phyloP scores from a whole-genome alignment of 1,140 invertebrate genomes.

The silkworm (Bombyx mori) region ASM3026992v2 NC_085127.1:9644001-9644500 shows the following conservation, averaged over 20 bases:
- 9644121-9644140: conserved; percentile 31
- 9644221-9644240: conserved; percentile 93
- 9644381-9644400: no score
- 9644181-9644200: conserved; percentile 98
- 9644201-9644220: conserved; percentile 97
- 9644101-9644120: background rate
- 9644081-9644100: background rate
- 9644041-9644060: background rate
- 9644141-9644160: conserved; percentile 88
- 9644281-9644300: conserved; percentile 54
- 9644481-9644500: no score
- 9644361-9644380: no score
- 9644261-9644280: conserved; percentile 86
- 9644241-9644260: conserved; percentile 93
- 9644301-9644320: no score
- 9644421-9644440: no score
- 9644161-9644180: conserved; percentile 95
- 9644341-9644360: no score
- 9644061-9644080: background rate
- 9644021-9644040: background rate
- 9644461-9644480: no score
- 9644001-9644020: conserved; percentile 19
- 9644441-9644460: no score
- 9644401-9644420: no score
- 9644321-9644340: no score